Evolutionary conservation across 1,140 invertebrate species (phyloP), one percentile per base, ranked within the genome.

Genomic region (Dolichoris vasculosae): DNA sequence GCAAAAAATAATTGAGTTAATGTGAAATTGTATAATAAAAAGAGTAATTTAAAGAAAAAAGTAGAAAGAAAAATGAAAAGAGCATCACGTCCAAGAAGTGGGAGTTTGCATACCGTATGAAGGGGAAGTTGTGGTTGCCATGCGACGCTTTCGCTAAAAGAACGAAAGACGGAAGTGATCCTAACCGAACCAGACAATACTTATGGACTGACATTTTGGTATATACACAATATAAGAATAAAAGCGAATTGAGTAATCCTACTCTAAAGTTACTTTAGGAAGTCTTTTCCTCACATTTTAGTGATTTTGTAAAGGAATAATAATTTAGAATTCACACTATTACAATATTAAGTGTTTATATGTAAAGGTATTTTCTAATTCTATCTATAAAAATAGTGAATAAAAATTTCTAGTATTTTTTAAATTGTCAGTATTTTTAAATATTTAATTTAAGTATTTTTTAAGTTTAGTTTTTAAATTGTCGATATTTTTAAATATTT

Each of bases 161-260:
- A 59, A 77, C 64, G 85, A 78, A 86, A 83, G 85, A 86, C 75
- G 81, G 85, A 86, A 86, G 80, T 73, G 81, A 83, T 83, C 81
- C 80, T 83, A 80, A 82, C 78, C 51, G 79, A 67, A 38, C 20
- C 83, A 80, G 76, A 80, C 83, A 78, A 78, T 30, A 63, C 20
- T 55, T 51, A 9, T 78, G 51, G 46, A 78, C 23, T 59, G 67
- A 63, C 51, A 17, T 71, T 17, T 76, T 26, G 63, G 77, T 46
- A 15, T 46, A 43, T 75, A 48, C n/a, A 48, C 38, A 17, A 3
- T 30, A 9, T 48, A 59, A 59, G 38, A 35, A 20, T 59, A 55
- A 35, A 32, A 78, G 76, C 35, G 30, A 59, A 69, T 32, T n/a
- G 15, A 67, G 23, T 43, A 81, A 69, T 40, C 64, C 64, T 69